Evolutionary conservation across 1,140 invertebrate species (phyloP).

Genomic region (Chironomus striatipennis): DNA sequence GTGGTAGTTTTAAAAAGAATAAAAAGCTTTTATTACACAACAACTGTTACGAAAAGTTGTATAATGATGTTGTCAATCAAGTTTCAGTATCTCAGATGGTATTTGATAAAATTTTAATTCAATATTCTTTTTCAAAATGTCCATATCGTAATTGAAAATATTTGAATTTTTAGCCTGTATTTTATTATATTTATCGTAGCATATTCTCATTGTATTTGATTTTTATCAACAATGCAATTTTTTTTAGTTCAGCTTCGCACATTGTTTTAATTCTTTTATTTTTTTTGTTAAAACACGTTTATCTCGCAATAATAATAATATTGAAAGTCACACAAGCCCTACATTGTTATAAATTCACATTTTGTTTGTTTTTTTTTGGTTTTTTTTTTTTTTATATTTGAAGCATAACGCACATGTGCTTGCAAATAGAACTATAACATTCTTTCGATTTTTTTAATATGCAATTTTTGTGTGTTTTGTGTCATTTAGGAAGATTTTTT

Average conservation of each 20-base stretch:
- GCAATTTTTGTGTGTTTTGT: conserved; percentile 1
- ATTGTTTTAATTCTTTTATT: not conserved
- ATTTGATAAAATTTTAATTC: too few relatives aligned
- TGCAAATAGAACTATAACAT: not conserved
- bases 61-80: too few relatives aligned
- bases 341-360: conserved; percentile 9
- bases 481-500: conserved; percentile 12
- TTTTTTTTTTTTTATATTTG: not conserved
- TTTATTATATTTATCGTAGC: too few relatives aligned
- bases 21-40: too few relatives aligned
- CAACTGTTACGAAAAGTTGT: too few relatives aligned
- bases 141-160: too few relatives aligned
- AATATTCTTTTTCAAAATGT: too few relatives aligned
- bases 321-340: conserved; percentile 11
- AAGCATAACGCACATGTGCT: not conserved
- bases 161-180: too few relatives aligned
- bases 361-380: not conserved
- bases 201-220: too few relatives aligned
- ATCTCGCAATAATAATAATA: conserved; percentile 14
- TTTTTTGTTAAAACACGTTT: not conserved
- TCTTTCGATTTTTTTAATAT: not conserved
- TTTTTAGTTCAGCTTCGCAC: not conserved
- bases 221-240: too few relatives aligned
- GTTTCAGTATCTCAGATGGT: too few relatives aligned
- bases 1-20: too few relatives aligned